Base-by-base conservation (phyloP, 2,888 invertebrate species). In the Drosophila stalkeri region DNA sequence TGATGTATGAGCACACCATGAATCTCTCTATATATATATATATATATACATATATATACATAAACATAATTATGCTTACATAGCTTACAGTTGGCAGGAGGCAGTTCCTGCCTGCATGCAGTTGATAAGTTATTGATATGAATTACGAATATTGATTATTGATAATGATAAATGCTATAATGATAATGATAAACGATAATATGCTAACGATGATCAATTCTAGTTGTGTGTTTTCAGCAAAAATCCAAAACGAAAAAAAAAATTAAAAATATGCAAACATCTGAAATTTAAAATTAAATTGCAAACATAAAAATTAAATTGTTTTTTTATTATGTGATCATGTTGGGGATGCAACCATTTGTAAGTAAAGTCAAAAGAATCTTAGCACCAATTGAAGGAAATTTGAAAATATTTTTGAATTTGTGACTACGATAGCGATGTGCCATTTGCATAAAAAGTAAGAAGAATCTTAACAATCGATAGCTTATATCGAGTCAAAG, bases 161-260 rank as follows among this genome's bases (percentile, higher is more conserved):
- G 49, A 61, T 67, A 44, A 56, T 64, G 35, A 56, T 65, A 51
- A 57, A 41, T 54, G 67, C 60, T 67, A 69, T 54, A 46, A 47
- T 11, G 23, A 33, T 35, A 72, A 56, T n/a, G 41, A 56, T 56
- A 55, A 39, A 73, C 44, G 33, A 69, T 77, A 63, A 74, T 74
- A 72, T 70, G 77, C 76, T 79, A 77, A 82, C 67, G 81, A 82
- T 83, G 75, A 83, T 77, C 77, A 77, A 83, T 81, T 80, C 70
- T 80, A 81, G 75, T 81, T 83, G 62, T 75, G 72, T 74, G 80
- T 70, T 75, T 69, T 68, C 66, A 68, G 66, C 69, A 77, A 64
- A 66, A 49, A 20, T 23, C 49, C 31, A n/a, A 44, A 31, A 44
- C 27, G 31, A 52, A 39, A 37, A 54, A 23, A 54, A 70, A 56